phyloP scores from a whole-genome alignment of 2,113 vertebrate species.

The Clarias gariepinus region DNA sequence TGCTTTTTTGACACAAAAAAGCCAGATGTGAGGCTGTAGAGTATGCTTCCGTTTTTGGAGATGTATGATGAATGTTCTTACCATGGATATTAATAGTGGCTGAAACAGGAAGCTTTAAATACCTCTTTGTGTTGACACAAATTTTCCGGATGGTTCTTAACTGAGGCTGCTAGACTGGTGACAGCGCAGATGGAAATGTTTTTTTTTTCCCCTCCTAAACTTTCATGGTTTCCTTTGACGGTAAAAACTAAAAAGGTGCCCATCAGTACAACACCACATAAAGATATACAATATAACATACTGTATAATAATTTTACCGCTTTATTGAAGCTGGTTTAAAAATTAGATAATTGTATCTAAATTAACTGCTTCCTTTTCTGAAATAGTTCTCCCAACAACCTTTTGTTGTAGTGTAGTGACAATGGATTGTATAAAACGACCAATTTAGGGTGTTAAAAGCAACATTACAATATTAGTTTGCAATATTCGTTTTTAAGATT shows the following conservation, averaged over 20 bases:
- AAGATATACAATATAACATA: neutral
- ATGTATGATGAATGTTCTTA: neutral
- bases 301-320: neutral
- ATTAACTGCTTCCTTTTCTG: neutral
- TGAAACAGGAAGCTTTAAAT: slow-evolving; percentile 8
- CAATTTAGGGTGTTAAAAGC: neutral
- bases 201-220: neutral
- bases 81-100: slow-evolving; percentile 10
- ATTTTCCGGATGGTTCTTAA: neutral
- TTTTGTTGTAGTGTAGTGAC: neutral
- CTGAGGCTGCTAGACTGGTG: neutral
- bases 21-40: slow-evolving; percentile 55
- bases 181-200: neutral
- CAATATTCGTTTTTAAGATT: neutral
- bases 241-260: neutral
- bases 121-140: neutral
- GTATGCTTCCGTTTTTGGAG: slow-evolving; percentile 19
- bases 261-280: neutral
- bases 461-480: neutral
- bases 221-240: neutral
- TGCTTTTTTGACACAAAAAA: slow-evolving; percentile 50
- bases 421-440: neutral
- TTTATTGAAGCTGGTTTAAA: neutral
- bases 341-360: neutral
- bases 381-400: neutral